Base-by-base conservation (phyloP, 2,113 vertebrate genomes). In the Pagrus major region DNA sequence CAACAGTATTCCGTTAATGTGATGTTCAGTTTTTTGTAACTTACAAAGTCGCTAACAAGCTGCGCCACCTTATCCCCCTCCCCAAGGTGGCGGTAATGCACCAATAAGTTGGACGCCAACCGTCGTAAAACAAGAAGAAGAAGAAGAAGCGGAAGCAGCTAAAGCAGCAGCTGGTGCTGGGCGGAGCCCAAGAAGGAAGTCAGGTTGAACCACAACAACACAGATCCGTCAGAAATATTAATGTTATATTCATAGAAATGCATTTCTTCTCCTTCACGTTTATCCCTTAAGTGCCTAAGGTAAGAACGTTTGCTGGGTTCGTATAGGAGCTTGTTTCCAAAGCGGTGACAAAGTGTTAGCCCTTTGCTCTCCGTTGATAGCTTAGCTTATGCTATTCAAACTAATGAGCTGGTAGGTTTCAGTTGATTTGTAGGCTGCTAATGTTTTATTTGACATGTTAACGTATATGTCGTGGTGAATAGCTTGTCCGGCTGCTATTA, bases 111-210 rank as follows among this genome's bases (percentile, higher is more conserved):
- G 37, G 6, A 9, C 9, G 18, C 18, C 16, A 33, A 9, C 25
- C 4, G 5, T 9, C 3, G 46, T n/a, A 8, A n/a, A 15, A 18
- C 14, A 9, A 7, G n/a, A 11, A 27, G 58, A 31, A 31, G 39
- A 5, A 56, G 44, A 46, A 55, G 60, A 3, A 16, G 39, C 7
- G 18, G 60, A 18, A 21, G 52, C 3, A 61, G 33, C 55, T 33
- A 27, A 1, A 6, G 54, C 4, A 39, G 7, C 55, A 0, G 25
- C 39, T 49, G 76, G 2, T 21, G 14, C 25, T 47, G 51, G 74
- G 65, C 58, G 71, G 76, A 66, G 47, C n/a, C 39, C 2, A 42
- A 80, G 42, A 9, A 59, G 86, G 79, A 85, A 88, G n/a, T n/a
- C n/a, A n/a, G n/a, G 83, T 59, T 33, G 20, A 56, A 52, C 4